A percentile compares a stretch with the other conserved stretches of the same genome.
Evolutionary conservation across 1,140 invertebrate genomes (phyloP).

Genomic region (Philotrypesis tridentata): DNA sequence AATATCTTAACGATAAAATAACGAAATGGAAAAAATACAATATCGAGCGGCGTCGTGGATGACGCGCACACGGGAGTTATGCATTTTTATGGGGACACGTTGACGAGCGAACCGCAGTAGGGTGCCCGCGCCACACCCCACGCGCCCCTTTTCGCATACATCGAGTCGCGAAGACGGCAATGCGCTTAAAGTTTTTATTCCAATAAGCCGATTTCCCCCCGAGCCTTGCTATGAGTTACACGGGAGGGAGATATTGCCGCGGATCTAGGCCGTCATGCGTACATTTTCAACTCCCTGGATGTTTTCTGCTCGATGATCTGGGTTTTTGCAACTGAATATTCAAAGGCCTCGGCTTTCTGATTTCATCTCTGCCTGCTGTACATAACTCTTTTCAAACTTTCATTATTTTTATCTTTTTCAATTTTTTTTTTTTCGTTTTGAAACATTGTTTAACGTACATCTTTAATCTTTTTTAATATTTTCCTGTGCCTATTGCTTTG

Average conservation of each 20-base stretch:
- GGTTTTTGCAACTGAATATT: background rate
- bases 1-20: background rate
- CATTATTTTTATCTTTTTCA: too few relatives aligned
- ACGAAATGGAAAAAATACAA: constrained; percentile 10
- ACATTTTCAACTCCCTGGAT: background rate
- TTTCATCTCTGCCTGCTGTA: too few relatives aligned
- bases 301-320: background rate
- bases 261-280: background rate
- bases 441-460: too few relatives aligned
- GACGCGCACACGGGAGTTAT: background rate
- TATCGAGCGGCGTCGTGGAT: background rate
- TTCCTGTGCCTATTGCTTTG: too few relatives aligned
- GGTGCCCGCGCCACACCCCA: too few relatives aligned
- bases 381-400: too few relatives aligned
- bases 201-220: background rate
- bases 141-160: too few relatives aligned
- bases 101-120: background rate
- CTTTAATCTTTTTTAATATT: too few relatives aligned
- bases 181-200: background rate
- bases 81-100: background rate
- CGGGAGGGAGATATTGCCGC: background rate
- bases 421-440: too few relatives aligned
- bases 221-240: background rate
- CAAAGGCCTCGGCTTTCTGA: background rate
- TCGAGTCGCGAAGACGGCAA: background rate